Conservation (phyloP, 2,888 invertebrate species). For the Notocelia uddmanniana region DNA sequence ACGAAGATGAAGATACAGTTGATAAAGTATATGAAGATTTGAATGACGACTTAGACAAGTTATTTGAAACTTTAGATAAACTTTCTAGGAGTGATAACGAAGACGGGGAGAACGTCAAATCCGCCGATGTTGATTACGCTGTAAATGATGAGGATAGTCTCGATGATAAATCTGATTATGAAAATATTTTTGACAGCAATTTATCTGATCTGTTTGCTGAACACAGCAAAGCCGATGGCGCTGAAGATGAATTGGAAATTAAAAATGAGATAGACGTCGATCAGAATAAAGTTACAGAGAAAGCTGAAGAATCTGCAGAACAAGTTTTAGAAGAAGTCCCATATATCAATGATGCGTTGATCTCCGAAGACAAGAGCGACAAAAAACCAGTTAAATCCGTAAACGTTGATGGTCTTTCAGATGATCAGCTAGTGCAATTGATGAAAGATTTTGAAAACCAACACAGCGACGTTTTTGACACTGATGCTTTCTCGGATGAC, state of each 20-base stretch:
- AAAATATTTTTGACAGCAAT: conserved; percentile 55
- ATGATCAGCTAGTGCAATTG: conserved; percentile 22
- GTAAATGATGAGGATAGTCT: conserved; percentile 22
- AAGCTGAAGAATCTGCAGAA: conserved; percentile 40
- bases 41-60: conserved; percentile 63
- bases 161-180: conserved; percentile 52
- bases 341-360: conserved; percentile 28
- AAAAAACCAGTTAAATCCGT: conserved; percentile 14
- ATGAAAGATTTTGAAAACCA: conserved; percentile 35
- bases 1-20: conserved; percentile 57
- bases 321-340: conserved; percentile 15
- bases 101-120: conserved; percentile 43
- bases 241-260: conserved; percentile 45
- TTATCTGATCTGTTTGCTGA: conserved; percentile 52
- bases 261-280: conserved; percentile 49
- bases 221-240: conserved; percentile 39
- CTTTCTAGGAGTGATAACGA: conserved; percentile 53
- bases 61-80: conserved; percentile 65
- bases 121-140: conserved; percentile 46
- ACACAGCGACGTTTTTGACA: conserved; percentile 25
- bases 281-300: conserved; percentile 43
- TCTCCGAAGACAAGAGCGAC: conserved; percentile 2
- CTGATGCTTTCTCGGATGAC: neutral
- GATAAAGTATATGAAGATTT: conserved; percentile 64
- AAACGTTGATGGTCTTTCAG: conserved; percentile 23